Evolutionary conservation across 2,888 invertebrate species (phyloP).

Genomic region (Synergus japonicus): DNA sequence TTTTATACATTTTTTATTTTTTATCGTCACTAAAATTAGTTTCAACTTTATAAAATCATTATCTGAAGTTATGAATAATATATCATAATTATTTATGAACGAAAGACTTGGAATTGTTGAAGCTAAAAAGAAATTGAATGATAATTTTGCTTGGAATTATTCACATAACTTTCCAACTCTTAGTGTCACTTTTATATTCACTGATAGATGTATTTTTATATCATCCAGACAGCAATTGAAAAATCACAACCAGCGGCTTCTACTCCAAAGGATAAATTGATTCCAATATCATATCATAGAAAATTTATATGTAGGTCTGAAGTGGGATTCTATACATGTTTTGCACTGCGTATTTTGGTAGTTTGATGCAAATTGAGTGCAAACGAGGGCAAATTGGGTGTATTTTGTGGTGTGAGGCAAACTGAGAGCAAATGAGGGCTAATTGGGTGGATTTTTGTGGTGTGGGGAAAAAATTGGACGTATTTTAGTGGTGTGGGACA

Average conservation of each 20-base stretch:
- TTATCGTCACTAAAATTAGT: not conserved
- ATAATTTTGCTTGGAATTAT: no score
- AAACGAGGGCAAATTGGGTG: no score
- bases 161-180: slow-evolving; percentile 36
- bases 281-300: not conserved
- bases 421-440: no score
- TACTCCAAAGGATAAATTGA: slow-evolving; percentile 20
- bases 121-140: not conserved
- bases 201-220: slow-evolving; percentile 57
- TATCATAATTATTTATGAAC: not conserved
- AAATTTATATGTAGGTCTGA: not conserved
- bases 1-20: not conserved
- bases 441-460: no score
- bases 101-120: not conserved
- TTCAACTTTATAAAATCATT: not conserved
- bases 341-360: no score
- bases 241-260: slow-evolving; percentile 45
- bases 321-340: no score
- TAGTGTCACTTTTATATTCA: slow-evolving; percentile 61
- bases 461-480: no score
- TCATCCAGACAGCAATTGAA: slow-evolving; percentile 44
- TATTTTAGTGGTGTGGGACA: no score
- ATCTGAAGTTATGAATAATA: no score
- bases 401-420: no score
- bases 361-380: no score